Conservation (phyloP, 1,140 invertebrate species). For the Drosophila eugracilis region DNA sequence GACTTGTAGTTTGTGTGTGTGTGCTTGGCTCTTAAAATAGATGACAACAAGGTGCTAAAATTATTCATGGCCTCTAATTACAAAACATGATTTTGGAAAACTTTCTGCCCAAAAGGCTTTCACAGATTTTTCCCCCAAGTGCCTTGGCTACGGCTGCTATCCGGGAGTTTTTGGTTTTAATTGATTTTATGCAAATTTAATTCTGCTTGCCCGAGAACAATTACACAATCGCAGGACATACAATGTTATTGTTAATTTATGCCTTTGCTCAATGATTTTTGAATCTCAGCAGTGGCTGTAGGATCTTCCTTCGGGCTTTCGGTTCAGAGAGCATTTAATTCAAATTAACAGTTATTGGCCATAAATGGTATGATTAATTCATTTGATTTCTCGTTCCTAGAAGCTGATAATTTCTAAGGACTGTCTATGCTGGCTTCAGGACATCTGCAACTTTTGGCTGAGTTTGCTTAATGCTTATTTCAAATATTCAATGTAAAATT, state of each 20-base stretch:
- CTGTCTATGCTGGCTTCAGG: slow-evolving; percentile 8
- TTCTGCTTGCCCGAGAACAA: slow-evolving; percentile 37
- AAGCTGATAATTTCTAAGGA: not conserved
- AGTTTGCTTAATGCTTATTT: not conserved
- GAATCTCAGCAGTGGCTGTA: slow-evolving; percentile 11
- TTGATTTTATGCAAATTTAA: slow-evolving; percentile 82
- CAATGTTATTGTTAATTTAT: slow-evolving; percentile 69
- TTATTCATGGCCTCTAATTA: slow-evolving; percentile 82
- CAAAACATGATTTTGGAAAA: slow-evolving; percentile 76
- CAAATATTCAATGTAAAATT: slow-evolving; percentile 5
- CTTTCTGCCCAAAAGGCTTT: slow-evolving; percentile 36
- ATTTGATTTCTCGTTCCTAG: slow-evolving; percentile 20
- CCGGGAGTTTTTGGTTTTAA: slow-evolving; percentile 56
- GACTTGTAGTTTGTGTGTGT: too few species aligned
- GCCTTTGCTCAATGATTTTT: slow-evolving; percentile 63
- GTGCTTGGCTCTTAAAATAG: slow-evolving; percentile 65
- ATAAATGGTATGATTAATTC: slow-evolving; percentile 55
- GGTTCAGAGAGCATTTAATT: slow-evolving; percentile 43
- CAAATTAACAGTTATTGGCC: slow-evolving; percentile 63
- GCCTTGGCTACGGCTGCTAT: slow-evolving; percentile 13
- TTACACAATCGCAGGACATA: slow-evolving; percentile 34
- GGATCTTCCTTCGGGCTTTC: slow-evolving; percentile 10
- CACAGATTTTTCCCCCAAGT: slow-evolving; percentile 21
- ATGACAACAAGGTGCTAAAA: slow-evolving; percentile 78
- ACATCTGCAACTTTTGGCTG: not conserved